Conservation (phyloP, 2,113 vertebrate genomes). For the Nipponia nippon region DNA sequence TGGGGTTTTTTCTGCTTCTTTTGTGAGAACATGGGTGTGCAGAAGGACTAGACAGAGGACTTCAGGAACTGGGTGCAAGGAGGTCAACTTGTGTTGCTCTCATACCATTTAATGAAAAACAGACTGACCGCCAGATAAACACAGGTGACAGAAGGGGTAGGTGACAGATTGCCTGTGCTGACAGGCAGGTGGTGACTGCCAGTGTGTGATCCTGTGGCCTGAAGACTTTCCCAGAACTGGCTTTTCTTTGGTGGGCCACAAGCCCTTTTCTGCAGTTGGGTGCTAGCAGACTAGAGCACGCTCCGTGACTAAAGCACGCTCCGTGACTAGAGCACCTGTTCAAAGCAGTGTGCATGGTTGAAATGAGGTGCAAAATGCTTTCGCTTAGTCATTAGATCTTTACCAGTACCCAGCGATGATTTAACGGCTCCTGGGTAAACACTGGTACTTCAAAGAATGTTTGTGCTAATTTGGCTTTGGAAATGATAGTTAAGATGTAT, state of each 20-base stretch:
- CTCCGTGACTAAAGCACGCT: neutral
- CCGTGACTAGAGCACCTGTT: neutral
- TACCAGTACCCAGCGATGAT: neutral
- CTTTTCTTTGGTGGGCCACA: neutral
- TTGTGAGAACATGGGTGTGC: neutral
- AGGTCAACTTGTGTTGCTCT: neutral
- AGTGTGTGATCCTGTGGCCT: neutral
- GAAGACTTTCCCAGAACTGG: neutral
- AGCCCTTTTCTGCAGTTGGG: neutral
- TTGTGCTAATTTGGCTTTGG: conserved; percentile 24
- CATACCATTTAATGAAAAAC: neutral
- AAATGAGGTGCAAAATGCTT: neutral
- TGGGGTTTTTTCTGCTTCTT: neutral
- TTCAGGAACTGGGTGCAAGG: neutral
- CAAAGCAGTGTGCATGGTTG: neutral
- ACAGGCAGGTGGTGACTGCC: neutral
- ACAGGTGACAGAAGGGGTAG: neutral
- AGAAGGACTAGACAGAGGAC: neutral
- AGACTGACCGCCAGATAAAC: neutral
- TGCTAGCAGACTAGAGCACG: neutral
- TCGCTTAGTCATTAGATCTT: neutral
- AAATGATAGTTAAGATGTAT: neutral
- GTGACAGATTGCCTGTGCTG: neutral
- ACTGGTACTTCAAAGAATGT: neutral
- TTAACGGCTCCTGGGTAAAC: neutral